phyloP scores from a whole-genome alignment of 2,797 vertebrate species.

The Centropyge bicolor region DNA sequence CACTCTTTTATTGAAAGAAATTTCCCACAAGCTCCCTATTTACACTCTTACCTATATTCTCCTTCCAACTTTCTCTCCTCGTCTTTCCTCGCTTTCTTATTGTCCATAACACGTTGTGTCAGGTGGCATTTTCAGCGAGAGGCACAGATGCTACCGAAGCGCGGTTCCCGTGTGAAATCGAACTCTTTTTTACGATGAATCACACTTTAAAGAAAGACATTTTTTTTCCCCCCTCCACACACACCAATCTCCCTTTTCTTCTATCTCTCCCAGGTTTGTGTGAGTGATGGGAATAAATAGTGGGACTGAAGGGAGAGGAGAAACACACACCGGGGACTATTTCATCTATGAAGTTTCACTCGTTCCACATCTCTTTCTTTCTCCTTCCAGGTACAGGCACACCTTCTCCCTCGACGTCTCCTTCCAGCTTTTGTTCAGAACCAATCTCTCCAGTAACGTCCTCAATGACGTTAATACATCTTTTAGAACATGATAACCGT shows the following conservation, averaged over 20 bases:
- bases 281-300: constrained; percentile 64
- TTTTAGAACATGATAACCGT: constrained; percentile 3
- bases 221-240: constrained; percentile 23
- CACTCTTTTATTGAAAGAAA: constrained; percentile 39
- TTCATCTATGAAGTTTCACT: constrained; percentile 51
- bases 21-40: constrained; percentile 19
- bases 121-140: constrained; percentile 46
- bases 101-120: constrained; percentile 35
- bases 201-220: constrained; percentile 31
- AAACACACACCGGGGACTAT: constrained; percentile 41
- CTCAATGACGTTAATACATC: constrained; percentile 3
- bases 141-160: background rate
- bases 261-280: constrained; percentile 35
- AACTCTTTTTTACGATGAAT: constrained; percentile 39
- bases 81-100: background rate
- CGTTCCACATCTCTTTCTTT: constrained; percentile 20
- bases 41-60: constrained; percentile 8
- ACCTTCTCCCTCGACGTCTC: constrained; percentile 32
- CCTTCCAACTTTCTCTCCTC: background rate
- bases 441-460: constrained; percentile 3
- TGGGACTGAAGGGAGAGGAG: constrained; percentile 42
- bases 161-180: constrained; percentile 29
- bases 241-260: constrained; percentile 23
- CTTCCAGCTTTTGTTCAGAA: constrained; percentile 43
- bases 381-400: constrained; percentile 38